Evolutionary conservation across 2,113 vertebrate genomes (phyloP), one percentile per base, ranked within the genome.

Genomic region (Myodes glareolus): DNA sequence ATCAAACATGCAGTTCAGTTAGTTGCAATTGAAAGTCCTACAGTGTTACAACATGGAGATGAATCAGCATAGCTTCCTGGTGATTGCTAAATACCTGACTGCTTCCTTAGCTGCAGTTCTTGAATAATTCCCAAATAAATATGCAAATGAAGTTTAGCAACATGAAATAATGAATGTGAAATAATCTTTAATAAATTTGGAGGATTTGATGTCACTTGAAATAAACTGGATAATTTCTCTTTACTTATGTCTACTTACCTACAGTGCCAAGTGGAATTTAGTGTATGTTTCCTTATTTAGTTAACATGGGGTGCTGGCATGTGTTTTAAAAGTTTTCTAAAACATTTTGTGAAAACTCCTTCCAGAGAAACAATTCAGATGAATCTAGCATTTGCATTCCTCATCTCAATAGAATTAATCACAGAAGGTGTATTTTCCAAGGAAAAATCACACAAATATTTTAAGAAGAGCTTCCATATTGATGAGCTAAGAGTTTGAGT

Each of bases 21-120:
- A 96, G 75, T 67, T 82, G 10, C 88, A 14, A 47, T 90, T 45
- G 25, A 92, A 98, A 97, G 96, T 86, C 27, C 92, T 91, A 94
- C 50, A 73, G 88, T 90, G 33, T 91, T 95, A 95, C n/a, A 95
- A 91, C 93, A 86, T 33, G 31, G 36, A 96, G 16, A 84, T 95
- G 94, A 97, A 97, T 87, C 90, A 75, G 52, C 45, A 93, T 86
- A 96, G 73, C 39, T 7, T 86, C 78, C 85, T 87, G 52, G 77
- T 96, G 21, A 97, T 95, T 97, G 47, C 92, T 95, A 82, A 97
- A 97, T 94, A 97, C 92, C 90, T 95, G 93, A 86, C 70, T 88
- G 81, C 67, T 92, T 97, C 92, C 90, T 97, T 31, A 92, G 92
- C 82, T 50, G 5, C 10, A 63, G 55, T 50, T 96, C 92, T 95